Evolutionary conservation across 2,113 vertebrate genomes (phyloP), one percentile per base, ranked within the genome.

Genomic region (Delphinapterus leucas): DNA sequence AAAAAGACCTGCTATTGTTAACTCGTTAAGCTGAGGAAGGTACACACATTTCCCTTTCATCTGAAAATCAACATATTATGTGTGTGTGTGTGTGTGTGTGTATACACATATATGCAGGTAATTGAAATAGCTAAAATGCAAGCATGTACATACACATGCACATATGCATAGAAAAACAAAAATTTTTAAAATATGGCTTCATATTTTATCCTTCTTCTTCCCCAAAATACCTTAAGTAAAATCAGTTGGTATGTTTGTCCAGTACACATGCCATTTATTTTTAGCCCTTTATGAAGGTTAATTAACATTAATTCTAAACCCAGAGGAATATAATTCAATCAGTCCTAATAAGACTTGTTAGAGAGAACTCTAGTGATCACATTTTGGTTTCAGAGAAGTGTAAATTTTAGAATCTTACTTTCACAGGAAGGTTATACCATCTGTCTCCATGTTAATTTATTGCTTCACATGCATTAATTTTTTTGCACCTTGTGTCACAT

Each of bases 391-490:
- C 77, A 95, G 81, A 95, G 96, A 98, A 97, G 92, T 94, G 84
- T 97, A 98, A 98, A 97, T 98, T 98, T 98, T 97, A 87, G 96
- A 93, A 93, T 76, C 95, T 87, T 96, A 71, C 97, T 98, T 98
- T 98, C 94, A 83, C 77, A 98, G 98, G 95, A 98, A 92, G 77
- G 94, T 98, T 98, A 96, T 97, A 96, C 98, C 98, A 98, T 98
- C 98, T 99, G 98, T 98, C 96, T 98, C 94, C 94, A 97, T 97
- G 98, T 97, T 97, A 96, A 97, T 98, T 98, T 86, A 36, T 47
- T 96, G 67, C 93, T 97, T 96, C 95, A 96, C 96, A 96, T 98
- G 21, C 67, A 90, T 98, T 97, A 97, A 98, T 88, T 98, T 97
- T 96, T 98, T 97, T 97, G 73, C 97, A 97, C 97, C 97, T 97